Evolutionary conservation across 37 sponge, comb jelly and placozoan genomes (phyloP).

Genomic region (Hormiphora californensis): DNA sequence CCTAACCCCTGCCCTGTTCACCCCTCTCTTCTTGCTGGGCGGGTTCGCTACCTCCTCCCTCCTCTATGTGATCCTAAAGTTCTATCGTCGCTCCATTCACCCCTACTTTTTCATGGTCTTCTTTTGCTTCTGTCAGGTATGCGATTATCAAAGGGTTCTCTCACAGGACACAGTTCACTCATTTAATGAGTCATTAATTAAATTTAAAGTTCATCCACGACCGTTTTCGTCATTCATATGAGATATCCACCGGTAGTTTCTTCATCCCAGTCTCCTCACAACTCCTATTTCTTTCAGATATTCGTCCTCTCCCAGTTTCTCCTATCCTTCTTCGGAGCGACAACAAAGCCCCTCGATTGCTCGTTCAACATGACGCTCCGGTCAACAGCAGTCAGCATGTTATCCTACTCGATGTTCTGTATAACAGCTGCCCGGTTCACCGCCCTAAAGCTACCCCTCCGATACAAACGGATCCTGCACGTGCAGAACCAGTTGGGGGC

Average conservation of each 20-base stretch:
- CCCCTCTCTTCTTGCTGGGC: background rate
- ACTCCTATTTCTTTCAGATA: background rate
- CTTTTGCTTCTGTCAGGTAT: conserved; percentile 28
- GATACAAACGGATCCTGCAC: background rate
- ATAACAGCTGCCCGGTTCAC: background rate
- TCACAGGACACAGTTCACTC: no score
- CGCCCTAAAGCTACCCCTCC: background rate
- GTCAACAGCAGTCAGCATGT: conserved; percentile 9
- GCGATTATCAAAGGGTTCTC: no score
- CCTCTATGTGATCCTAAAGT: background rate
- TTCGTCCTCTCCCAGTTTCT: background rate
- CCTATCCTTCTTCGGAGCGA: conserved; percentile 16
- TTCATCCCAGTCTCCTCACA: no score
- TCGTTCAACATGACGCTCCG: conserved; percentile 29
- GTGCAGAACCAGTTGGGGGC: background rate
- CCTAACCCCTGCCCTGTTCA: background rate
- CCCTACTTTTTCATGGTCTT: conserved; percentile 21
- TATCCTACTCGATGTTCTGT: background rate
- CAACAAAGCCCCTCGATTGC: background rate
- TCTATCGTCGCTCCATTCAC: conserved; percentile 6
- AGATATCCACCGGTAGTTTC: no score
- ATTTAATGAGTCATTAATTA: no score
- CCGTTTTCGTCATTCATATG: no score
- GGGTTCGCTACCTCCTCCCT: conserved; percentile 23
- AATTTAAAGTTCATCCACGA: no score